Base-by-base conservation (phyloP, 2,113 vertebrate genomes). In the Carassius gibelio region DNA sequence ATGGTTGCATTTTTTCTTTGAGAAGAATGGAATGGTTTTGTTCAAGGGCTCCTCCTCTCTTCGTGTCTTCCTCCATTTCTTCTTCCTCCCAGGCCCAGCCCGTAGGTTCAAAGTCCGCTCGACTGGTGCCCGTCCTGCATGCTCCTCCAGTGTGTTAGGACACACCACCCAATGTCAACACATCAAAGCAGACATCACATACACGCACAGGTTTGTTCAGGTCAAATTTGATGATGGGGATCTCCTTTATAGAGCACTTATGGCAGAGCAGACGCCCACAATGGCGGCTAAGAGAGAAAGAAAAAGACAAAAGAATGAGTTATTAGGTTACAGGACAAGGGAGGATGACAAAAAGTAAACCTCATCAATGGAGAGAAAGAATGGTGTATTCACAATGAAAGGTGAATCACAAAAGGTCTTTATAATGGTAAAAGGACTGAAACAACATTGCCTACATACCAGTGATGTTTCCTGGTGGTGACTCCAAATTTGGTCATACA, bases 171-270 rank as follows among this genome's bases (percentile, higher is more conserved):
- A 99, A 93, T 91, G 98, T 99, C 89, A 99, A 94, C 80, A 99
- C 98, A 61, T 99, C 98, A 84, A 99, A 99, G 95, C 98, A 99
- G 93, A 99, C 99, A 94, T 99, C 97, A 84, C 98, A 99, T 91
- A 99, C 98, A 64, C 98, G 93, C 89, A 99, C 97, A 0, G 98
- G 98, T 94, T 99, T 99, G 96, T 98, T 99, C 93, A 99, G 92
- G 88, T 99, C 98, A 88, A 99, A 99, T 93, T 99, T 99, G 92
- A 99, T 99, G 94, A 99, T 99, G 83, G 98, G 98, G 64, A 99
- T 99, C 94, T 99, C 98, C 94, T 98, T 99, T 91, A 96, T 97
- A 61, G 98, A 99, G 94, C 98, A 99, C 93, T 97, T 99, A 95
- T 99, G 96, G 94, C 98, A 99, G 72, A 99, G 94, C 88, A 99